Base-by-base conservation (phyloP, 2,113 vertebrate genomes). In the Verasper variegatus region DNA sequence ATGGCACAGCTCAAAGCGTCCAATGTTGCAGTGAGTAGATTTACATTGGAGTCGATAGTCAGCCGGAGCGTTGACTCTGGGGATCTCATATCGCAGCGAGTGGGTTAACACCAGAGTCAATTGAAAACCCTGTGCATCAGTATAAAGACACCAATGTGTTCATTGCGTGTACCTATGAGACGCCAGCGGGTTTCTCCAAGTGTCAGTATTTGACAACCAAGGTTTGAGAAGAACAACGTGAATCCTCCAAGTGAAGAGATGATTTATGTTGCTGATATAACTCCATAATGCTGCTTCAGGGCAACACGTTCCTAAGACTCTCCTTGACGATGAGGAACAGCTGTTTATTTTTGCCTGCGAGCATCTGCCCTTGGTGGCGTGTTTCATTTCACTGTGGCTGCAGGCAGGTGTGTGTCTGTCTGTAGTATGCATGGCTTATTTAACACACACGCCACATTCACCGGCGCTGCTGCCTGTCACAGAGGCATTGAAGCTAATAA, bases 401-500 rank as follows among this genome's bases (percentile, higher is more conserved):
- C 55, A 72, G 77, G 84, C 57, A 79, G 59, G 67, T 81, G 70
- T 70, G 58, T 78, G 27, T 74, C 61, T 78, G 31, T 74, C 64
- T 81, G 69, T 59, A 81, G 68, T 77, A 73, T 71, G 76, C 72
- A 77, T 86, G 80, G 86, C 85, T 91, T 86, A 89, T 87, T 87
- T 77, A 84, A 83, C 68, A 82, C 71, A 76, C 67, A 61, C 1
- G 23, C 17, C 62, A 66, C 54, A 49, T 71, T 69, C 68, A 69
- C 47, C 69, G 63, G 40, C 68, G 72, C 42, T 27, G 35, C 66
- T 68, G 71, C n/a, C 58, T 65, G 58, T 63, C 26, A 61, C 27
- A 37, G 51, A 57, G 13, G 21, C 42, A 68, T 4, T 37, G 11
- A 27, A 26, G 51, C 23, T 54, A 42, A 40, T 52, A 27, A 78